These are phyloP conservation scores for Conger conger DNA, from an alignment of 2,113 vertebrate genomes.

Conservation along the genomic window DNA sequence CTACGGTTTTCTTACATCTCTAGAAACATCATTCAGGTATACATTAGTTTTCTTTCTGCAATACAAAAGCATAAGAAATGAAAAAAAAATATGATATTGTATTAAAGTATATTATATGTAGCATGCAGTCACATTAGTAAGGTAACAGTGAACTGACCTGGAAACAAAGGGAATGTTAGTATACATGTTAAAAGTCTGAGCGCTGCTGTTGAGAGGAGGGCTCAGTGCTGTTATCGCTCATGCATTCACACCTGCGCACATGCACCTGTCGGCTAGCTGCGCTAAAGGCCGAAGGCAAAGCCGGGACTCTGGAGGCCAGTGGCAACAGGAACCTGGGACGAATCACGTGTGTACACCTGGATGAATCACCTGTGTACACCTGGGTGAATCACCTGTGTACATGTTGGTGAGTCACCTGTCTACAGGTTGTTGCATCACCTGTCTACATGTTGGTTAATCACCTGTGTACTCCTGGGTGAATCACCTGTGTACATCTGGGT, in stretches of 20 bases:
- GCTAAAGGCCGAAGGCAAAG: constrained; percentile 14
- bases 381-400: too few species aligned
- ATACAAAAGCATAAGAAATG: constrained; percentile 23
- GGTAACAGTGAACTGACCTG: constrained; percentile 56
- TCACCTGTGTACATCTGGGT: too few species aligned
- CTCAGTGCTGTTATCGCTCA: constrained; percentile 47
- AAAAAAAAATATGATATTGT: constrained; percentile 13
- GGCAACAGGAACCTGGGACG: too few species aligned
- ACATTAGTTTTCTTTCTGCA: constrained; percentile 21
- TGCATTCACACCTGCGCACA: constrained; percentile 57
- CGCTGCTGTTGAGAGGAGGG: constrained; percentile 45
- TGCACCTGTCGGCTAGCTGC: constrained; percentile 44
- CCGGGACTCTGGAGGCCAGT: background rate
- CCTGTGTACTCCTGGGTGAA: too few species aligned
- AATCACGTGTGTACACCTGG: background rate
- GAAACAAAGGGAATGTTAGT: constrained; percentile 63
- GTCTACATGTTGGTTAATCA: too few species aligned
- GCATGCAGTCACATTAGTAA: constrained; percentile 68
- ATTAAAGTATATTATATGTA: constrained; percentile 38
- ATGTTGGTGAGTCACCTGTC: too few species aligned
- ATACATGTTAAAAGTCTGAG: constrained; percentile 41
- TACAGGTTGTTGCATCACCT: too few species aligned
- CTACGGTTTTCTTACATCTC: constrained; percentile 7
- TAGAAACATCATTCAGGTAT: constrained; percentile 30
- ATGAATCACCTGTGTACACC: background rate